phyloP scores from a whole-genome alignment of 2,113 vertebrate species.

The Syngnathus floridae region DNA sequence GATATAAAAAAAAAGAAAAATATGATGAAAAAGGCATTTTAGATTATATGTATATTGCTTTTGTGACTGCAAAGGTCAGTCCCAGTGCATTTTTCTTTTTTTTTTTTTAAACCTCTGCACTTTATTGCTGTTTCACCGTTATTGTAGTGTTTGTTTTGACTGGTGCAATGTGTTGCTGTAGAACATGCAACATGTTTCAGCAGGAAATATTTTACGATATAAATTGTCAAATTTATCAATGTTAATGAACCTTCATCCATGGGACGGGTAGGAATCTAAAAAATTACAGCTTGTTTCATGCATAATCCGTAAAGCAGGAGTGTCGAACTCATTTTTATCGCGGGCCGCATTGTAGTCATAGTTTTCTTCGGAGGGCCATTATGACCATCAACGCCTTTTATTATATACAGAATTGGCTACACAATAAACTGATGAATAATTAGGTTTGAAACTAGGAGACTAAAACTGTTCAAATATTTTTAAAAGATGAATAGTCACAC shows the following conservation, averaged over 20 bases:
- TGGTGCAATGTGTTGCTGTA: constrained; percentile 37
- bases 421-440: too few species aligned
- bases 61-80: constrained; percentile 55
- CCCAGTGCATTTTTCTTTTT: constrained; percentile 58
- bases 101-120: constrained; percentile 60
- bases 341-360: too few species aligned
- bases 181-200: constrained; percentile 47
- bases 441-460: too few species aligned
- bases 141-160: constrained; percentile 51
- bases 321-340: too few species aligned
- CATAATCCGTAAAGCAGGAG: background rate
- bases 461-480: too few species aligned
- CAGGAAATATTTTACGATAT: constrained; percentile 49
- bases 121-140: constrained; percentile 62
- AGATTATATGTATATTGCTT: constrained; percentile 59
- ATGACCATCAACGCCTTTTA: too few species aligned
- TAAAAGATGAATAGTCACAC: too few species aligned
- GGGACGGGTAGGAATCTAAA: constrained; percentile 12
- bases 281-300: constrained; percentile 6
- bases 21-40: constrained; percentile 51
- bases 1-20: constrained; percentile 15
- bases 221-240: constrained; percentile 46
- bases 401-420: too few species aligned
- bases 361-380: too few species aligned
- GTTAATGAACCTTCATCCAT: constrained; percentile 21